Conservation (phyloP, 2,113 vertebrate genomes). For the Plecturocebus donacophilus region DNA sequence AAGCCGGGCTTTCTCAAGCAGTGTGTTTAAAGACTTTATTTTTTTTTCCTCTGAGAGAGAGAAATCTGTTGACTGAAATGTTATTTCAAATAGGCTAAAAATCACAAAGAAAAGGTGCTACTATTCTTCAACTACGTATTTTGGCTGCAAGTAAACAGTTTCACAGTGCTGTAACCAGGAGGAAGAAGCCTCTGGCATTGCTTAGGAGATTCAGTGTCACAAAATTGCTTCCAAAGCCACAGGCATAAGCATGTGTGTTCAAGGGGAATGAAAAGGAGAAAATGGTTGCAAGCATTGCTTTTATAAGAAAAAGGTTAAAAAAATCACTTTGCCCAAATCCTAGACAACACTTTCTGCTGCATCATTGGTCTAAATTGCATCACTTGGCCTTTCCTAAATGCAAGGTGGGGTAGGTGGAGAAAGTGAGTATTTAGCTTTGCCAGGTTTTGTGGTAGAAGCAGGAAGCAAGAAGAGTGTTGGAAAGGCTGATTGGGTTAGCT, state of each 20-base stretch:
- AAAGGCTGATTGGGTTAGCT: not conserved
- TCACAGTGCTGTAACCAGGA: not conserved
- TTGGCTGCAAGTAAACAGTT: not conserved
- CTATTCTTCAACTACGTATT: not conserved
- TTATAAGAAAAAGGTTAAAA: not conserved
- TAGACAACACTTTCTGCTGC: not conserved
- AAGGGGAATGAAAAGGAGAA: not conserved
- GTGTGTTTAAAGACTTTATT: not conserved
- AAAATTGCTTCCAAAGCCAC: not conserved
- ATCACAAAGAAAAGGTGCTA: not conserved
- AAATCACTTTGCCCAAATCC: not conserved
- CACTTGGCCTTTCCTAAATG: not conserved
- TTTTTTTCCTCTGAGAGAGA: not conserved
- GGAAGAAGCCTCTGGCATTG: not conserved
- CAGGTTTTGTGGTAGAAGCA: not conserved
- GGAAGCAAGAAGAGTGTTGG: not conserved
- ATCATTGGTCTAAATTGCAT: not conserved
- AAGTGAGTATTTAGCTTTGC: not conserved
- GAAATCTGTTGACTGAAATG: not conserved
- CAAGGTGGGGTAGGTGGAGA: not conserved
- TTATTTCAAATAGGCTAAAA: constrained; percentile 18
- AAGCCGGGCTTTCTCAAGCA: not conserved
- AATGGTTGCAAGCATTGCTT: not conserved
- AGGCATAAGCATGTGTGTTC: not conserved
- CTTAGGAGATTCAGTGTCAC: not conserved